Conservation (phyloP, 2,888 invertebrate genomes). For the Ferdinandea cuprea region DNA sequence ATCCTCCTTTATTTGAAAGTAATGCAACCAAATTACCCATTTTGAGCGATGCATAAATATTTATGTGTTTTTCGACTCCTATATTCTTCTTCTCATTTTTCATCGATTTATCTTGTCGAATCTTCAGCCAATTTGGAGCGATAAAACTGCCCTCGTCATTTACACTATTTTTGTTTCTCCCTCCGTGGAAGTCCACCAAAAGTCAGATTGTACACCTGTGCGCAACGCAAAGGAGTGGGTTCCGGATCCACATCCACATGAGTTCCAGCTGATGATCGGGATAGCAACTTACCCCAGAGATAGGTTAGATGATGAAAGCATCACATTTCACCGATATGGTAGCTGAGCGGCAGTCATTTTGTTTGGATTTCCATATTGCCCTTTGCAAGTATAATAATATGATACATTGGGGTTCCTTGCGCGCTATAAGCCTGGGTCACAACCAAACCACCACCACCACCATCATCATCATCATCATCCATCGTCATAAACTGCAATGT, state of each 20-base stretch:
- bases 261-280: constrained; percentile 15
- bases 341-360: constrained; percentile 17
- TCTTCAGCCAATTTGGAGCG: constrained; percentile 38
- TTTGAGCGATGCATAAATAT: no score
- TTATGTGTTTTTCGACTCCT: no score
- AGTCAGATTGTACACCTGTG: constrained; percentile 41
- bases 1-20: no score
- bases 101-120: constrained; percentile 1
- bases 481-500: constrained; percentile 55
- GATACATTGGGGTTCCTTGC: constrained; percentile 20
- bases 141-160: constrained; percentile 24
- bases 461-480: constrained; percentile 30
- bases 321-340: constrained; percentile 42
- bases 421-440: constrained; percentile 26
- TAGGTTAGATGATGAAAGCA: constrained; percentile 46
- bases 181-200: not conserved
- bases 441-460: no score
- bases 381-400: constrained; percentile 20
- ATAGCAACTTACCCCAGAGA: constrained; percentile 15
- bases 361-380: constrained; percentile 15
- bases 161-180: not conserved
- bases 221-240: constrained; percentile 14
- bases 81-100: not conserved
- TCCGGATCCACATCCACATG: no score
- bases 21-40: no score